These are phyloP conservation scores for Drymodes brunneopygia DNA, from an alignment of 2,113 vertebrate species.

Conservation along the genomic window DNA sequence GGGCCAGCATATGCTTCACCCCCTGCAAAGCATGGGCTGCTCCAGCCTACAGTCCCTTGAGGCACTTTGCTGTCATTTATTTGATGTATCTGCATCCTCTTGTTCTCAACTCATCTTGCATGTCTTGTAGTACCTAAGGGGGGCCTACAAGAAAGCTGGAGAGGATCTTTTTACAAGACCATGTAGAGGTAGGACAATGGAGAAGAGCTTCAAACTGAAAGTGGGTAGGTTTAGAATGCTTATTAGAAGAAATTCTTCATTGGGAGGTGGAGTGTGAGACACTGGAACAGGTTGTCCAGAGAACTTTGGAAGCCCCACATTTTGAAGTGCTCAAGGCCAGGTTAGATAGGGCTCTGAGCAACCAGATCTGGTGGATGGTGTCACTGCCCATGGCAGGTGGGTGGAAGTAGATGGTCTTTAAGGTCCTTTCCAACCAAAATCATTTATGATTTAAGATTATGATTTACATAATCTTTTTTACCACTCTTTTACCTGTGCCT, in stretches of 20 bases:
- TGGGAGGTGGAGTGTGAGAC: neutral
- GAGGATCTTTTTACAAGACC: neutral
- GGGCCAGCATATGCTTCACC: neutral
- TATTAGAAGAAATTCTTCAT: neutral
- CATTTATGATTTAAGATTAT: neutral
- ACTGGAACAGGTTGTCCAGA: neutral
- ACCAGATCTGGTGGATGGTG: neutral
- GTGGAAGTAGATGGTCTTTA: neutral
- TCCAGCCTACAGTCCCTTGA: neutral
- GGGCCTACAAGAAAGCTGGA: neutral
- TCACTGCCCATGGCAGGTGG: neutral
- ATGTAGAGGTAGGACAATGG: neutral
- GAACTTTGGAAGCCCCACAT: neutral
- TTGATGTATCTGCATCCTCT: neutral
- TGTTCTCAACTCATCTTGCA: neutral
- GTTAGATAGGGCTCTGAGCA: neutral
- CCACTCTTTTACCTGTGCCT: neutral
- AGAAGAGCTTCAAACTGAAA: neutral
- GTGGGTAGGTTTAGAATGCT: neutral
- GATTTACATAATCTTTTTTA: neutral
- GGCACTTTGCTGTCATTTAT: neutral
- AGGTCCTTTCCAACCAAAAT: neutral
- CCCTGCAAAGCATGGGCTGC: neutral
- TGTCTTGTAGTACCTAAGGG: too few relatives aligned
- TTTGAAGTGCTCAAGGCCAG: neutral